phyloP scores from a whole-genome alignment of 2,888 invertebrate species.

The Ophion slaviceki region DNA sequence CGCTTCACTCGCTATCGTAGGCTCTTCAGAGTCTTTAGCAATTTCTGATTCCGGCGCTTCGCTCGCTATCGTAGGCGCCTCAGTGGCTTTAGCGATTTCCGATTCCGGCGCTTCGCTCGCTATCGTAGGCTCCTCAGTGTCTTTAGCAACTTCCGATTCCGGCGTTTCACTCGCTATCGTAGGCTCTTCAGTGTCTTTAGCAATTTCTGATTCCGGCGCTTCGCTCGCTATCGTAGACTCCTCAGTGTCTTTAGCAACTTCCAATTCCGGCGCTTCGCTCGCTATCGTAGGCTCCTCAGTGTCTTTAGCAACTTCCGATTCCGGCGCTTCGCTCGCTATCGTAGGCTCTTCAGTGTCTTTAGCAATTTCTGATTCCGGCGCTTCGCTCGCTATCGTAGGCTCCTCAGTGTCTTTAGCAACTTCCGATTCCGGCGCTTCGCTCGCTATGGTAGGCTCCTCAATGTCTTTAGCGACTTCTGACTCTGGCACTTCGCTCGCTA shows the following conservation, averaged over 20 bases:
- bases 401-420: neutral
- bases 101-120: neutral
- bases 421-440: slow-evolving; percentile 1
- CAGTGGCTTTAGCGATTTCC: neutral
- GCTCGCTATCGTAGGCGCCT: neutral
- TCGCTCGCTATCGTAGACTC: neutral
- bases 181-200: neutral
- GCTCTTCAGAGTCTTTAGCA: neutral
- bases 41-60: slow-evolving; percentile 1
- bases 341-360: neutral
- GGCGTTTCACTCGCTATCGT: neutral
- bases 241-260: neutral
- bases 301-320: neutral
- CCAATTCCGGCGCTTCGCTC: neutral
- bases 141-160: neutral
- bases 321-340: slow-evolving; percentile 5
- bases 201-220: neutral
- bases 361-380: neutral
- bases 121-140: neutral
- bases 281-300: neutral
- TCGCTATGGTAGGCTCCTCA: neutral
- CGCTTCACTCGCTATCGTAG: too few relatives aligned
- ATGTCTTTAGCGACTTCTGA: neutral
- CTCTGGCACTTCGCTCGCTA: neutral
- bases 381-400: neutral